Percentiles rank a stretch among this genome's conserved stretches.
phyloP scores from a whole-genome alignment of 92 coral and sea anemone species.

The Epizoanthus scotinus region DNA sequence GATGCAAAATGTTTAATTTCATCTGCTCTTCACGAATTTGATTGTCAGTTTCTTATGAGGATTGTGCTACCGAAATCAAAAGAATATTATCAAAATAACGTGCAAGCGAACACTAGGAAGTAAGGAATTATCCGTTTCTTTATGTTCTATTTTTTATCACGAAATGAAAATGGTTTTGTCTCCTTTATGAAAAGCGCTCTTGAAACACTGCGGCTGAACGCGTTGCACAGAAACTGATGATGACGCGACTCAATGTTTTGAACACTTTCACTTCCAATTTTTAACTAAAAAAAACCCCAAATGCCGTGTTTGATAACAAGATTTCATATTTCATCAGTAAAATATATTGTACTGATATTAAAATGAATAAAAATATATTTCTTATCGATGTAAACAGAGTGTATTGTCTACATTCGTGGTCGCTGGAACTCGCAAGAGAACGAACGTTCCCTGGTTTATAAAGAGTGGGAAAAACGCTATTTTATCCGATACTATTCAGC shows the following conservation, averaged over 20 bases:
- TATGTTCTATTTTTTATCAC: no score
- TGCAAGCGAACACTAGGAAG: no score
- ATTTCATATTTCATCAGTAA: conserved; percentile 3
- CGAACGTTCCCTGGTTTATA: background rate
- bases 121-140: no score
- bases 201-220: no score
- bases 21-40: background rate
- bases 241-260: background rate
- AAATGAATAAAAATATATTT: background rate
- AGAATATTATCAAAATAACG: no score
- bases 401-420: background rate
- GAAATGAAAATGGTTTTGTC: no score
- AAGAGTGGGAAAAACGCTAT: background rate
- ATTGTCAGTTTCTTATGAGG: background rate
- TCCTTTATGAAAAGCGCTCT: no score
- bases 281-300: background rate
- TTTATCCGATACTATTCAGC: background rate
- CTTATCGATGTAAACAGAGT: conserved; percentile 31
- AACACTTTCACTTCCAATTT: background rate
- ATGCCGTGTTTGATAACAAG: background rate
- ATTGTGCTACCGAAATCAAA: no score
- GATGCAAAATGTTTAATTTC: background rate
- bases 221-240: background rate
- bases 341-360: background rate
- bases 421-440: background rate